Evolutionary conservation across 2,113 vertebrate genomes (phyloP).

Genomic region (Amia ocellicauda): DNA sequence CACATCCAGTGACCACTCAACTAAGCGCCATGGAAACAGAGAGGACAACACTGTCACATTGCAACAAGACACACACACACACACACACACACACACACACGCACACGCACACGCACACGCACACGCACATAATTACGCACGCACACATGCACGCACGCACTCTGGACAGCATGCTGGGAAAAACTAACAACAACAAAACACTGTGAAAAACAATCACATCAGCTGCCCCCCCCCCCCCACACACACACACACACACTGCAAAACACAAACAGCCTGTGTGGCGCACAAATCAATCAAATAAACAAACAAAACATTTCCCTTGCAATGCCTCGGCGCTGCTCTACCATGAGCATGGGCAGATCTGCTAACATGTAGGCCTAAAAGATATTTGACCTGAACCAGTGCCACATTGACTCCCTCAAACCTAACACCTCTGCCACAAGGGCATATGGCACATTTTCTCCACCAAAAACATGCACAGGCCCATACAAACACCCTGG

Average conservation of each 20-base stretch:
- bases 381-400: no score
- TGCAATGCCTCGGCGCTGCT: no score
- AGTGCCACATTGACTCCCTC: no score
- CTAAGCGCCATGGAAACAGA: conserved; percentile 17
- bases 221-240: not conserved
- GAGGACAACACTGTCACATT: conserved; percentile 7
- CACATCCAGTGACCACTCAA: conserved; percentile 7
- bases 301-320: no score
- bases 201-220: not conserved
- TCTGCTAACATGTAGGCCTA: no score
- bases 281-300: conserved; percentile 44
- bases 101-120: conserved; percentile 39
- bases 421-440: no score
- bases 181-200: conserved; percentile 22
- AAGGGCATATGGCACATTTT: no score
- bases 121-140: conserved; percentile 30
- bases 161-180: not conserved
- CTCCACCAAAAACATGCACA: no score
- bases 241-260: conserved; percentile 23
- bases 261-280: conserved; percentile 57
- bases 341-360: no score
- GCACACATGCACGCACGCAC: conserved; percentile 17
- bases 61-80: no score
- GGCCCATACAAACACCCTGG: no score
- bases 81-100: conserved; percentile 23